phyloP scores from a whole-genome alignment of 1,140 invertebrate genomes.

The Cydia pomonella region DNA sequence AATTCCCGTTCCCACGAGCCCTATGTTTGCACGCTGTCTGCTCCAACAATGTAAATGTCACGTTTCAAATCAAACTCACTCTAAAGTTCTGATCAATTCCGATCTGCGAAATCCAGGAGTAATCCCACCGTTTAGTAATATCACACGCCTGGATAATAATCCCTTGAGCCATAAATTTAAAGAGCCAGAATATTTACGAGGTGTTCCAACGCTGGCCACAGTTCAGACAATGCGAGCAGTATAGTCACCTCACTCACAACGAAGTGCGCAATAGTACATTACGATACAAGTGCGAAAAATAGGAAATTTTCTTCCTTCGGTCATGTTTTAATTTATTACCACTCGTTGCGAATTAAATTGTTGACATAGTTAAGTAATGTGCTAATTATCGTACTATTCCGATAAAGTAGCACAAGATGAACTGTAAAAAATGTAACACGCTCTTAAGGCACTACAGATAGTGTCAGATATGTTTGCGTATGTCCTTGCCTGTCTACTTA shows the following conservation, averaged over 20 bases:
- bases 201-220: background rate
- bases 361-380: too few species aligned
- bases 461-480: too few species aligned
- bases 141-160: conserved; percentile 13
- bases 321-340: too few species aligned
- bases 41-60: background rate
- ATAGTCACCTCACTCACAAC: background rate
- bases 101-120: background rate
- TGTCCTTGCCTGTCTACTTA: too few species aligned
- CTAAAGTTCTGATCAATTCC: conserved; percentile 2
- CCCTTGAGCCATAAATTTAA: conserved; percentile 21
- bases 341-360: too few species aligned
- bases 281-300: too few species aligned
- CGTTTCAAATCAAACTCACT: conserved; percentile 19
- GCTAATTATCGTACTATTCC: too few species aligned
- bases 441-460: too few species aligned
- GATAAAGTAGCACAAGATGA: too few species aligned
- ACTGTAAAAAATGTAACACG: background rate
- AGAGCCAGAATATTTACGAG: conserved; percentile 19
- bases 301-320: too few species aligned
- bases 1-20: background rate
- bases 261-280: too few species aligned
- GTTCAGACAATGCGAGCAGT: background rate
- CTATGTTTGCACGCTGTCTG: background rate
- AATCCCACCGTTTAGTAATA: conserved; percentile 14